Percentiles rank a stretch among this genome's conserved stretches.
Evolutionary conservation across 2,797 vertebrate genomes (phyloP).

Genomic region (Etheostoma perlongum): DNA sequence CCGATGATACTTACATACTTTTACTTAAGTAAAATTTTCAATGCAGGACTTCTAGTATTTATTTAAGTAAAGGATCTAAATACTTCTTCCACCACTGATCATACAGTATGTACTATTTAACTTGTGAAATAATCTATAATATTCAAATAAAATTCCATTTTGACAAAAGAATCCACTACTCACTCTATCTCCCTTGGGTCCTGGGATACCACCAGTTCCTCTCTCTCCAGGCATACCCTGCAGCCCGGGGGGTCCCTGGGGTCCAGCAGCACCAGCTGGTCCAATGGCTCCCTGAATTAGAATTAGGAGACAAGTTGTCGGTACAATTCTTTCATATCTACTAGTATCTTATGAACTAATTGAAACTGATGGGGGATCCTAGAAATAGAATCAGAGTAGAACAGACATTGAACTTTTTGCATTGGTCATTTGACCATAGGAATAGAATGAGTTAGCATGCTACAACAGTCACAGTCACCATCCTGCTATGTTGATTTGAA

Average conservation of each 20-base stretch:
- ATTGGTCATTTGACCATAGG: no score
- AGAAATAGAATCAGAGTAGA: no score
- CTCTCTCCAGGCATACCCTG: conserved; percentile 99
- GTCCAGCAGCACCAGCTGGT: conserved; percentile 87
- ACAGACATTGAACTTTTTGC: no score
- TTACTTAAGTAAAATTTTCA: no score
- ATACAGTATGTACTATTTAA: not conserved
- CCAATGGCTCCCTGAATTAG: conserved; percentile 90
- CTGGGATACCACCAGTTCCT: conserved; percentile 92
- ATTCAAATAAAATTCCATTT: not conserved
- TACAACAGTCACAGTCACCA: no score
- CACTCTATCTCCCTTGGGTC: conserved; percentile 97
- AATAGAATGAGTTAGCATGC: no score
- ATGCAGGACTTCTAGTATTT: no score
- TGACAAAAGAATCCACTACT: conserved; percentile 62
- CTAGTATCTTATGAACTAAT: not conserved
- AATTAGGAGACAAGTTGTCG: not conserved
- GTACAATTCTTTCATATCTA: not conserved
- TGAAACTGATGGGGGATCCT: not conserved
- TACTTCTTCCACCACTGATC: no score
- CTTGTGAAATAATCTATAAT: not conserved
- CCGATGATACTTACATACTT: no score
- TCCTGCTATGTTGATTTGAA: no score
- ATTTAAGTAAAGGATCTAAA: no score
- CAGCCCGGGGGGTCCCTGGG: conserved; percentile 94